Evolutionary conservation across 2,888 invertebrate species (phyloP), one percentile per base, ranked within the genome.

Genomic region (Helicoverpa assulta): DNA sequence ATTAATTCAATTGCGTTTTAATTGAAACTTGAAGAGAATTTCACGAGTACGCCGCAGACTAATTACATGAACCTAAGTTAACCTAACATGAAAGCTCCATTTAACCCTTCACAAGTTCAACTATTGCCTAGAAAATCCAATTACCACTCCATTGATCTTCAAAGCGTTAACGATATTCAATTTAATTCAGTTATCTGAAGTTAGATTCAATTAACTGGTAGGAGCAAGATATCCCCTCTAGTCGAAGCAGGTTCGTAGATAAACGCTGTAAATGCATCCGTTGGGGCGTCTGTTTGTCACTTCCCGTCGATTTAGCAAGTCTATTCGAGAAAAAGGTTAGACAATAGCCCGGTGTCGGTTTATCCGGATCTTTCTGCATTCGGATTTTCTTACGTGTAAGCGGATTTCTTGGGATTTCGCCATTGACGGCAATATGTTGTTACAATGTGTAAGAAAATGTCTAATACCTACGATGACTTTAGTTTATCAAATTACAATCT

Each of bases 161-260:
- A 60, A 68, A 82, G 59, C 59, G 58, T 68, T 55, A 68, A 68
- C 80, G 47, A 65, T 72, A 66, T 73, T 63, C 58, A 83, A 75
- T 81, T 73, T 62, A 79, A 78, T 81, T 79, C 67, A 70, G 62
- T 78, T 72, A 64, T 59, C 67, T 67, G 54, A 51, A 61, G 47
- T 58, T 73, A 63, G 77, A 82, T 70, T 80, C 65, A 67, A 82
- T 82, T 82, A 82, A 82, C 50, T 64, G 43, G 59, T 67, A 55
- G 54, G 59, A 65, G 71, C 61, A 72, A 64, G 43, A 29, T 40
- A 65, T 61, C 67, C 73, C 63, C 61, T 61, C 51, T 66, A 61
- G 51, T 59, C 26, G 58, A 43, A 52, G 18, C 56, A 54, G 67
- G 54, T 81, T 71, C 19, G 51, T 52, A 61, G 51, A 75, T 51